These are phyloP conservation scores for Tapera naevia DNA, from an alignment of 2,797 vertebrate species.

Conservation along the genomic window DNA sequence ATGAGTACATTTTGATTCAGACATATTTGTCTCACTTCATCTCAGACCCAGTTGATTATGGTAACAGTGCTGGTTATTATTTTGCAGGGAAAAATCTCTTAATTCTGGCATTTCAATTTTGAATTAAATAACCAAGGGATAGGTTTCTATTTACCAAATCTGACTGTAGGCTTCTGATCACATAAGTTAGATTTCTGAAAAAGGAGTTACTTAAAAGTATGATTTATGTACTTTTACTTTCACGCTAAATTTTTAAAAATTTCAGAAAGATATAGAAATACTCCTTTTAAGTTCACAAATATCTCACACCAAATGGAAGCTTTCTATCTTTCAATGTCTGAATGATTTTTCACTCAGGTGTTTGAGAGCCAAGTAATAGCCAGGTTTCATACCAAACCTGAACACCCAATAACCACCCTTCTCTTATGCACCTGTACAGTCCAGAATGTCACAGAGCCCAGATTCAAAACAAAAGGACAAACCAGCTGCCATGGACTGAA, in stretches of 20 bases:
- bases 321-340: not conserved
- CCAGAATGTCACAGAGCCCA: not conserved
- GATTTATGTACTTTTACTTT: not conserved
- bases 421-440: not conserved
- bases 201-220: not conserved
- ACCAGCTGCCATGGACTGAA: not conserved
- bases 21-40: not conserved
- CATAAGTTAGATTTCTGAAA: not conserved
- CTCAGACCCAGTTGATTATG: not conserved
- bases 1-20: not conserved
- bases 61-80: not conserved
- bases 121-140: not conserved
- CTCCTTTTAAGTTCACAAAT: not conserved
- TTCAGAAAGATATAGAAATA: not conserved
- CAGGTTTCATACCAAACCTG: not conserved
- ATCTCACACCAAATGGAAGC: not conserved
- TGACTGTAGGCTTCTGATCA: not conserved
- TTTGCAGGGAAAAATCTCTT: not conserved
- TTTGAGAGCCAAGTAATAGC: not conserved
- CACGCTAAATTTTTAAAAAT: not conserved
- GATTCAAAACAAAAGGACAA: not conserved
- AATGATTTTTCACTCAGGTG: not conserved
- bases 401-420: not conserved
- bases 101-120: not conserved
- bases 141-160: not conserved